Base-by-base conservation (phyloP, 2,888 invertebrate genomes). In the Tenthredo distinguenda region DNA sequence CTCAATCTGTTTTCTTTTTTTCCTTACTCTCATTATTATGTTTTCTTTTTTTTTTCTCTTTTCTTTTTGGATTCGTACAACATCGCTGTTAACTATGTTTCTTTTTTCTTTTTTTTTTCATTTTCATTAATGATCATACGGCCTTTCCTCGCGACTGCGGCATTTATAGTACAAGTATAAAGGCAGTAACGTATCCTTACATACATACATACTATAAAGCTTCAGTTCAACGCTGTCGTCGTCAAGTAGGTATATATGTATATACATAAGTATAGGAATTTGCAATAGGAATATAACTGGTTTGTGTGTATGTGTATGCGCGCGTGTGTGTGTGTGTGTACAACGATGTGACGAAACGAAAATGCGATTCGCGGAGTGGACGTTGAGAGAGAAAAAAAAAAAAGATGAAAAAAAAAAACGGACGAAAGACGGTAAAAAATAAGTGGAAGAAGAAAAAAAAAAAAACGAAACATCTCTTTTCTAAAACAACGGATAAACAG, bases 401-500 rank as follows among this genome's bases (percentile, higher is more conserved):
- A 9, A 21, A 26, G 26, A 62, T 12, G 9, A 26, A 26, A 62
- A 62, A 26, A 21, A 62, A 4, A 21, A 26, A 21, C 6, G n/a
- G 10, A 58, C 4, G 2, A 58, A 58, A n/a, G 9, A 58, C 3
- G 31, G 2, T 10, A 65, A 68, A 12, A 18, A 34, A 15, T 15
- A 26, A 34, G 31, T 34, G 6, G 18, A 34, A 68, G 18, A 34
- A 62, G 15, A 34, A 68, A 18, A 34, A 34, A 18, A 26, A 31
- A 34, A 18, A 34, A 68, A 0, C 10, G 0, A 34, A 31, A 68
- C 1, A 68, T 34, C 34, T 68, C 7, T 68, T 34, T 31, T 68
- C 34, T 34, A 34, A 68, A 68, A 68, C 34, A 68, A 68, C 68
- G 31, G 68, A 68, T 34, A 68, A 34, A 62, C 62, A 85, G 81